phyloP scores from a whole-genome alignment of 2,888 invertebrate species.

The Protodeltote pygarga region DNA sequence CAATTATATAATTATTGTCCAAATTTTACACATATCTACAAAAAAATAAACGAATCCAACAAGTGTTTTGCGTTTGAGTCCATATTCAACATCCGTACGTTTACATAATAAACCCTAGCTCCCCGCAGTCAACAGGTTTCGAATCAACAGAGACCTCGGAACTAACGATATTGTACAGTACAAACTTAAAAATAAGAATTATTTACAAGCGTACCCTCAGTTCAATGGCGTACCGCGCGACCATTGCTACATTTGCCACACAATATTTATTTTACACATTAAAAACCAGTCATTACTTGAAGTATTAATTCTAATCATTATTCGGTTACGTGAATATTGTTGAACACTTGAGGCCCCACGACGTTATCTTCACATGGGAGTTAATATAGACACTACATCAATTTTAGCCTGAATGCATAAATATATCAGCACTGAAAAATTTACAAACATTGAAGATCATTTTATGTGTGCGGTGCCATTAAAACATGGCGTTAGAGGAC shows the following conservation, averaged over 20 bases:
- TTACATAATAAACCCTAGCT: slow-evolving; percentile 49
- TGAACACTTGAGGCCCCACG: slow-evolving; percentile 80
- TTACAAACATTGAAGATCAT: slow-evolving; percentile 43
- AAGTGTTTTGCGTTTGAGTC: slow-evolving; percentile 52
- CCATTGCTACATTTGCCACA: slow-evolving; percentile 57
- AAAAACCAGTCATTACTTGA: slow-evolving; percentile 60
- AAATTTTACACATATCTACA: slow-evolving; percentile 82
- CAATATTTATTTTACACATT: slow-evolving; percentile 52
- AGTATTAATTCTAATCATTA: slow-evolving; percentile 48
- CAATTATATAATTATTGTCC: slow-evolving; percentile 80
- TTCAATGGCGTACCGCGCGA: slow-evolving; percentile 61
- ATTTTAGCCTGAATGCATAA: slow-evolving; percentile 47
- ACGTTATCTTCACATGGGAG: slow-evolving; percentile 27
- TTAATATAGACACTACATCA: slow-evolving; percentile 44
- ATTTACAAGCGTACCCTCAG: slow-evolving; percentile 81
- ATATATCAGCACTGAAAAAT: slow-evolving; percentile 45
- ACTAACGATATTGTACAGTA: slow-evolving; percentile 77
- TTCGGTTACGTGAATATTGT: slow-evolving; percentile 55
- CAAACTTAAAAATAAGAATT: slow-evolving; percentile 80
- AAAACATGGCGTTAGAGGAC: slow-evolving; percentile 33
- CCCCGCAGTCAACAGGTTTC: slow-evolving; percentile 45
- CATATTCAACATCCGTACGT: slow-evolving; percentile 51
- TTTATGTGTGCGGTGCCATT: slow-evolving; percentile 43
- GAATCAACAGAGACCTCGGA: slow-evolving; percentile 58
- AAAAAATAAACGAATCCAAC: slow-evolving; percentile 54